Evolutionary conservation across 2,888 invertebrate species (phyloP).

Genomic region (Papilio gigon): DNA sequence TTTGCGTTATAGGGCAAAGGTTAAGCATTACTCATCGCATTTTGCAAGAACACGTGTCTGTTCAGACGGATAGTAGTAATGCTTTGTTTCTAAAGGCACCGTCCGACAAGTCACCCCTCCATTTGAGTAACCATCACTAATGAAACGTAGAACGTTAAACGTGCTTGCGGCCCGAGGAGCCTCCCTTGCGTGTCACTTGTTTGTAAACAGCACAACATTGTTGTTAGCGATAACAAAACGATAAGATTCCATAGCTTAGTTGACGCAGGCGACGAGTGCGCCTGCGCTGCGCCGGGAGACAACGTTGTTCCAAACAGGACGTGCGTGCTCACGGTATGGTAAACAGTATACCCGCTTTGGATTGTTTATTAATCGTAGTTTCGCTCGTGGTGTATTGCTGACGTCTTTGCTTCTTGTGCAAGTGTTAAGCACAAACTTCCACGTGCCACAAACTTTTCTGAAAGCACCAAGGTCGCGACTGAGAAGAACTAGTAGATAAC

Average conservation of each 20-base stretch:
- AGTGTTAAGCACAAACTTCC: no score
- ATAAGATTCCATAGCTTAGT: conserved; percentile 1
- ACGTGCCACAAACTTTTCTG: no score
- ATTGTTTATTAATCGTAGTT: neutral
- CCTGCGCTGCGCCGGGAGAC: neutral
- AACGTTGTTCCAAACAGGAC: conserved; percentile 3
- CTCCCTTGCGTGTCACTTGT: neutral
- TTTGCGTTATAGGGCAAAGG: neutral
- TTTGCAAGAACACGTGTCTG: neutral
- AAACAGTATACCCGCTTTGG: neutral
- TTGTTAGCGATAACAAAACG: conserved; percentile 4
- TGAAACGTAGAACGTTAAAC: neutral
- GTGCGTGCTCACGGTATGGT: neutral
- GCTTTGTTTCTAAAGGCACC: neutral
- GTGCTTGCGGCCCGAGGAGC: neutral
- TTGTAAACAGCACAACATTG: neutral
- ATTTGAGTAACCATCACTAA: neutral
- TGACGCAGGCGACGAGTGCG: neutral
- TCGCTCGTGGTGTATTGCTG: neutral
- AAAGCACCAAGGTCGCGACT: no score
- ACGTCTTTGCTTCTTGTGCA: neutral
- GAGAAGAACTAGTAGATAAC: no score
- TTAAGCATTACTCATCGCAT: neutral
- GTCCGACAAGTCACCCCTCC: neutral
- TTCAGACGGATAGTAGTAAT: neutral